Evolutionary conservation across 2,888 invertebrate genomes (phyloP).

Genomic region (Syrphus vitripennis): DNA sequence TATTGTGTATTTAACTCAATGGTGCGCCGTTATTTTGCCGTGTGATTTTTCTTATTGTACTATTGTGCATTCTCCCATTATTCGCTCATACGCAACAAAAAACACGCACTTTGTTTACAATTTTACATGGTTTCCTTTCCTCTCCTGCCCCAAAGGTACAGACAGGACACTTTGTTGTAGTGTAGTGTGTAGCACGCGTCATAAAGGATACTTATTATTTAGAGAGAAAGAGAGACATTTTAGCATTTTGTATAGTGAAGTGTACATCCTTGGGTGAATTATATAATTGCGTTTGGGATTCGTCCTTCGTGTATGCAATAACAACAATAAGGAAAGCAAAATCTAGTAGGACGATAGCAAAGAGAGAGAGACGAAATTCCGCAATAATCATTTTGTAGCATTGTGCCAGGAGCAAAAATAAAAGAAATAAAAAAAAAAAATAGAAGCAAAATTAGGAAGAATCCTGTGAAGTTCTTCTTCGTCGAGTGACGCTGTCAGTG

Average conservation of each 20-base stretch:
- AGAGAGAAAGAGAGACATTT: slow-evolving; percentile 8
- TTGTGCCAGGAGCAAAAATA: slow-evolving; percentile 19
- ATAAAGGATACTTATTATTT: slow-evolving; percentile 33
- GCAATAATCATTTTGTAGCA: slow-evolving; percentile 33
- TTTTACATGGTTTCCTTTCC: slow-evolving; percentile 13
- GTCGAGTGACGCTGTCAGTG: slow-evolving; percentile 51
- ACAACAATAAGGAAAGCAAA: slow-evolving; percentile 2
- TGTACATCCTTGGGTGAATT: slow-evolving; percentile 54
- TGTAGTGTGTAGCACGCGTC: slow-evolving; percentile 38
- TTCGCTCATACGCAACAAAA: slow-evolving; percentile 41
- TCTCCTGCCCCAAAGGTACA: not conserved
- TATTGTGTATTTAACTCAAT: not conserved
- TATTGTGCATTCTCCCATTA: slow-evolving; percentile 32
- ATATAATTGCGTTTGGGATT: slow-evolving; percentile 56
- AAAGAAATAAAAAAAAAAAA: not conserved
- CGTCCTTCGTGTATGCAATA: slow-evolving; percentile 51
- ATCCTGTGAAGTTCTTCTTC: slow-evolving; percentile 28
- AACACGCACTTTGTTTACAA: slow-evolving; percentile 67
- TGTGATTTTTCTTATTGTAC: slow-evolving; percentile 1
- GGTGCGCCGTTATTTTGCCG: not conserved
- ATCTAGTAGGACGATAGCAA: not conserved
- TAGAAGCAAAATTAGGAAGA: slow-evolving; percentile 13
- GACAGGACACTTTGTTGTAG: not conserved
- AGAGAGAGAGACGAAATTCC: slow-evolving; percentile 41
- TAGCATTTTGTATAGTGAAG: not conserved